Evolutionary conservation across 2,113 vertebrate species (phyloP).

Genomic region (Megalops atlanticus): DNA sequence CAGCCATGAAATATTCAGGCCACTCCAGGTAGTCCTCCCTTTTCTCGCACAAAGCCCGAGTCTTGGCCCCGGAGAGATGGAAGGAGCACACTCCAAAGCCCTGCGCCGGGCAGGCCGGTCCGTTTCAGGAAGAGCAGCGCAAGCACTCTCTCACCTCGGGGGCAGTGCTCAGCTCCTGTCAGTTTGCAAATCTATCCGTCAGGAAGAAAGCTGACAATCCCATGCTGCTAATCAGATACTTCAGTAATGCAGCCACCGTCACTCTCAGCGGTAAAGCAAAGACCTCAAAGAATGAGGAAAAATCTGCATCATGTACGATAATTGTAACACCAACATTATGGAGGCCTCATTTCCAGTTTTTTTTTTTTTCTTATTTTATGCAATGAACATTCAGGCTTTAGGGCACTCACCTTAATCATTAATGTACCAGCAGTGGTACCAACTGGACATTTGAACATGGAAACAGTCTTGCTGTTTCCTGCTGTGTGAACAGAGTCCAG

Average conservation of each 20-base stretch:
- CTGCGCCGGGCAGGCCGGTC: neutral
- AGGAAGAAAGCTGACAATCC: neutral
- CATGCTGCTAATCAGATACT: neutral
- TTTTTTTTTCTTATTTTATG: neutral
- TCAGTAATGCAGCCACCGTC: neutral
- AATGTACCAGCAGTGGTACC: neutral
- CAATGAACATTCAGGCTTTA: neutral
- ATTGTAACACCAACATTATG: neutral
- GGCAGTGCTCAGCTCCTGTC: neutral
- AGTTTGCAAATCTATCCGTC: neutral
- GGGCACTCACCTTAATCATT: neutral
- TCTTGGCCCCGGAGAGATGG: constrained; percentile 11
- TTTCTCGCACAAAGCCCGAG: constrained; percentile 64
- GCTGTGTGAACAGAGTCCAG: constrained; percentile 19
- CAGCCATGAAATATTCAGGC: constrained; percentile 97
- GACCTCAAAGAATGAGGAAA: neutral
- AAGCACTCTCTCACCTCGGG: neutral
- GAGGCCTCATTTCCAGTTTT: neutral
- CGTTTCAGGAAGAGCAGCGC: neutral
- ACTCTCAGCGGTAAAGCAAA: neutral
- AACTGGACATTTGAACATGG: neutral
- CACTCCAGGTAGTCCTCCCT: constrained; percentile 92
- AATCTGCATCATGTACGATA: neutral
- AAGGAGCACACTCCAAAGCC: neutral
- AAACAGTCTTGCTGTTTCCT: neutral